A percentile compares a stretch with the other conserved stretches of the same genome.
Evolutionary conservation across 1,140 invertebrate genomes (phyloP).

Genomic region (Vanessa atalanta): DNA sequence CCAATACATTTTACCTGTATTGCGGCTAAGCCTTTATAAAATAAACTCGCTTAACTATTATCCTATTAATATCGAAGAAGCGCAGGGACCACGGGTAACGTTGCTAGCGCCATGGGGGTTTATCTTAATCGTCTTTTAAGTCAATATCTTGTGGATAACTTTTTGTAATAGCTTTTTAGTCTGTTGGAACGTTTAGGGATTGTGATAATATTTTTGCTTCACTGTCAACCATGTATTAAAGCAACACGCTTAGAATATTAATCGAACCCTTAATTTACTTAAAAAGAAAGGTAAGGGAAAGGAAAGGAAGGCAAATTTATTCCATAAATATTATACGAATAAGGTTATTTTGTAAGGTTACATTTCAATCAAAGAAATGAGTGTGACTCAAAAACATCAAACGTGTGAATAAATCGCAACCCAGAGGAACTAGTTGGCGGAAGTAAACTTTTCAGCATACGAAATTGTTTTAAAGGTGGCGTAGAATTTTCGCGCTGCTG

Average conservation of each 20-base stretch:
- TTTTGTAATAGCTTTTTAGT: constrained; percentile 14
- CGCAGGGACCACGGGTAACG: constrained; percentile 37
- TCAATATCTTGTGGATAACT: constrained; percentile 31
- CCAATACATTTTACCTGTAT: constrained; percentile 11
- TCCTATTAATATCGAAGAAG: constrained; percentile 44
- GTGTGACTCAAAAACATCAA: neutral
- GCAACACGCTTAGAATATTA: no score
- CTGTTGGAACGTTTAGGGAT: neutral
- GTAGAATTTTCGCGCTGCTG: constrained; percentile 21
- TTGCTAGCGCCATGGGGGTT: constrained; percentile 30
- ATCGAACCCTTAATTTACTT: no score
- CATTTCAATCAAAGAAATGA: neutral
- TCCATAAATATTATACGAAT: no score
- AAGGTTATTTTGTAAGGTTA: no score
- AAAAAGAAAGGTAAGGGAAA: no score
- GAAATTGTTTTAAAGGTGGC: constrained; percentile 33
- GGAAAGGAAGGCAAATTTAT: no score
- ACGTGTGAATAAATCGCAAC: constrained; percentile 17
- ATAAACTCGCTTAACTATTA: constrained; percentile 39
- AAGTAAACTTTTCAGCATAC: constrained; percentile 32
- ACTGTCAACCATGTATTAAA: no score
- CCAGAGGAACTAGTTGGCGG: constrained; percentile 20
- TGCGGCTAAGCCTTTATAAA: constrained; percentile 11
- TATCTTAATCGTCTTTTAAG: constrained; percentile 35
- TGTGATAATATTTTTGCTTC: neutral